A percentile compares a stretch with the other conserved stretches of the same genome.
Conservation (phyloP, 2,113 vertebrate species). For the Plestiodon gilberti region DNA sequence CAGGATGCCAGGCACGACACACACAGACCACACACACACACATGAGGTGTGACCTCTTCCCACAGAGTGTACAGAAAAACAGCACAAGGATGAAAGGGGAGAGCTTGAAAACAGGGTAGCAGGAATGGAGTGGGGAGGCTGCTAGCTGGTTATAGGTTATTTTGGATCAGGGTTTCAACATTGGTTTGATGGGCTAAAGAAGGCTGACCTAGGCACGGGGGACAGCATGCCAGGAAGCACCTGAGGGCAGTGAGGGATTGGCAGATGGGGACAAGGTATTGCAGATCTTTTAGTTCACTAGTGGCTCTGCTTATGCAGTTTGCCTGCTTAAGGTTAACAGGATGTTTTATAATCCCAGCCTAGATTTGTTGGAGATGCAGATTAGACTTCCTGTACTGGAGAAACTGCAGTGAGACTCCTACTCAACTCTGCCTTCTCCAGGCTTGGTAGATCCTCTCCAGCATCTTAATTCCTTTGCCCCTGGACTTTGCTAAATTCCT, state of each 20-base stretch:
- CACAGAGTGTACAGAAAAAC: background rate
- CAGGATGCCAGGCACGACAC: too few relatives aligned
- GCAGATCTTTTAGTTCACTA: background rate
- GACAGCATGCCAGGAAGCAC: background rate
- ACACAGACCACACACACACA: too few relatives aligned
- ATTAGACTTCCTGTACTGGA: background rate
- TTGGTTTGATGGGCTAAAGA: background rate
- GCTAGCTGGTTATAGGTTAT: background rate
- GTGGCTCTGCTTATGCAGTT: background rate
- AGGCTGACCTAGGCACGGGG: background rate
- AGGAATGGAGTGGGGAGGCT: background rate
- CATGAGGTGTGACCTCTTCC: background rate
- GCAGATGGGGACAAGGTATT: background rate
- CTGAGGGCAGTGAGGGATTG: background rate
- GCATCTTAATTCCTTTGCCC: background rate
- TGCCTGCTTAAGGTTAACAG: background rate
- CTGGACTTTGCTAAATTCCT: background rate
- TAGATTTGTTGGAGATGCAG: background rate
- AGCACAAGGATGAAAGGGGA: background rate
- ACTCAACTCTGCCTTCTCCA: background rate
- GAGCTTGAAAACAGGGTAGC: background rate
- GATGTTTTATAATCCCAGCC: background rate
- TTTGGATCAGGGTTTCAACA: background rate
- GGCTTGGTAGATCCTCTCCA: too few relatives aligned
- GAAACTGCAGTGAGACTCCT: background rate